A percentile compares a stretch with the other conserved stretches of the same genome.
phyloP scores from a whole-genome alignment of 2,888 invertebrate species.

The Pteria penguin region DNA sequence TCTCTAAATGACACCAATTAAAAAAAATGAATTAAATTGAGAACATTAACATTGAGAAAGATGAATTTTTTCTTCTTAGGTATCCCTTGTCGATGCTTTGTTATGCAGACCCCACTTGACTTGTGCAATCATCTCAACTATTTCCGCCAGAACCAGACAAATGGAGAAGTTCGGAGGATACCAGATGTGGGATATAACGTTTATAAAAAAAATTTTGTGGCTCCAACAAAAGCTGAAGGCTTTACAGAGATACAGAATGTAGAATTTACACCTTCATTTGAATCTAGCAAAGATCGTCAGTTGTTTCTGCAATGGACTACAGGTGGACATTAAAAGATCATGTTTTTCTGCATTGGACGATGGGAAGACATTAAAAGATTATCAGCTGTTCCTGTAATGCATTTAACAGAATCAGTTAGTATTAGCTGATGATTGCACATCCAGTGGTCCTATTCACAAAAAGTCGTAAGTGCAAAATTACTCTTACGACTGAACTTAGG shows the following conservation, averaged over 20 bases:
- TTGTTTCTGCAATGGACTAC: slow-evolving; percentile 74
- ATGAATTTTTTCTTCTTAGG: too few species aligned
- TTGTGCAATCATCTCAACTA: slow-evolving; percentile 76
- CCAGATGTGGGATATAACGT: slow-evolving; percentile 78
- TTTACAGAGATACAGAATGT: slow-evolving; percentile 71
- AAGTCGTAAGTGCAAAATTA: too few species aligned
- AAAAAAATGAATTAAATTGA: too few species aligned
- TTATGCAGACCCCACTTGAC: slow-evolving; percentile 71
- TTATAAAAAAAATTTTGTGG: slow-evolving; percentile 74
- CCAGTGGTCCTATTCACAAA: too few species aligned
- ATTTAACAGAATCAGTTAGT: too few species aligned
- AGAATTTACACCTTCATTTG: slow-evolving; percentile 70
- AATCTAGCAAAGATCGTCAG: slow-evolving; percentile 60
- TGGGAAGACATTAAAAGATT: too few species aligned
- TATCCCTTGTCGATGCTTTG: slow-evolving; percentile 72
- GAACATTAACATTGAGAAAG: too few species aligned
- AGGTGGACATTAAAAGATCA: slow-evolving; percentile 39
- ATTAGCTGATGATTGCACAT: too few species aligned
- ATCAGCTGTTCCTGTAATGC: too few species aligned
- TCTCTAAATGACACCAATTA: too few species aligned
- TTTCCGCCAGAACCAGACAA: slow-evolving; percentile 73
- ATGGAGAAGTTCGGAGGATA: slow-evolving; percentile 71
- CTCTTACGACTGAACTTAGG: too few species aligned
- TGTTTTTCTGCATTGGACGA: too few species aligned
- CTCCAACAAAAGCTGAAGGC: slow-evolving; percentile 71